Conservation (phyloP, 2,888 invertebrate genomes). For the Lasioglossum morio region DNA sequence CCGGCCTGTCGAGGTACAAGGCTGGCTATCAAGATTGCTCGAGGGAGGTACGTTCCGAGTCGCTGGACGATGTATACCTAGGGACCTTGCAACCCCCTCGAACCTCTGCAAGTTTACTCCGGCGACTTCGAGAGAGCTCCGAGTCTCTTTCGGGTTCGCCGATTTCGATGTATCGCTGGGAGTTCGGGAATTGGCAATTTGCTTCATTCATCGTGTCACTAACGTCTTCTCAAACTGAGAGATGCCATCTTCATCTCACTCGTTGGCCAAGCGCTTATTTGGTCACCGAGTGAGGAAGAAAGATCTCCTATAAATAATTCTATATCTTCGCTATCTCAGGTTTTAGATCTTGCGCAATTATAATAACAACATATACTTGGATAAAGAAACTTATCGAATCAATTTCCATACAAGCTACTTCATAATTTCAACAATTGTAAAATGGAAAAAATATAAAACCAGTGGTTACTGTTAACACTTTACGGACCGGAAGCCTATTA, state of each 20-base stretch:
- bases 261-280: background rate
- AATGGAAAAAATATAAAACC: too few species aligned
- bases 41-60: slow-evolving; percentile 85
- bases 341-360: too few species aligned
- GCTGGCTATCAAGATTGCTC: slow-evolving; percentile 89
- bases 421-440: too few species aligned
- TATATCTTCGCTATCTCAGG: too few species aligned
- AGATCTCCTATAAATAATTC: too few species aligned
- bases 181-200: background rate
- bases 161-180: background rate
- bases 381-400: too few species aligned
- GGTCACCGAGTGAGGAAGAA: background rate
- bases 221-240: background rate
- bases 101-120: background rate
- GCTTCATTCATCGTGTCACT: background rate
- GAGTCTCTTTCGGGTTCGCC: background rate
- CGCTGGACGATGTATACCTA: background rate
- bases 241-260: background rate
- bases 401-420: too few species aligned
- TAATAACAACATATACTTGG: too few species aligned
- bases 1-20: slow-evolving; percentile 88
- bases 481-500: too few species aligned
- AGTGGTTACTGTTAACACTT: too few species aligned
- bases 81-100: background rate
- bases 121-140: background rate